phyloP scores from a whole-genome alignment of 1,140 invertebrate species.

The Philopotamus ludificatus region DNA sequence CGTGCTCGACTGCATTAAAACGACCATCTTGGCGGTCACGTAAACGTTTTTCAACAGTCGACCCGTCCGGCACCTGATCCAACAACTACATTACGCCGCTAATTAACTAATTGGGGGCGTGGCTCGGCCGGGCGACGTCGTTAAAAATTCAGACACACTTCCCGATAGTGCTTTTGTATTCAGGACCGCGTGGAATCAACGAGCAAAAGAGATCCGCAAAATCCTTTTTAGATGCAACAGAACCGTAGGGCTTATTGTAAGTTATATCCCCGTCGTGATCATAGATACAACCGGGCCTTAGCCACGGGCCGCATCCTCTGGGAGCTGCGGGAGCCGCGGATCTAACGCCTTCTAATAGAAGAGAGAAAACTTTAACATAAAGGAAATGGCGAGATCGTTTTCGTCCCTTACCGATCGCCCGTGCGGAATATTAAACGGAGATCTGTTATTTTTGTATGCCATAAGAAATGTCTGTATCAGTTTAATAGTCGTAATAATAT shows the following conservation, averaged over 20 bases:
- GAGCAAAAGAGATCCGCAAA: slow-evolving; percentile 22
- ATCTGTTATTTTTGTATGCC: too few species aligned
- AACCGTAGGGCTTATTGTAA: slow-evolving; percentile 26
- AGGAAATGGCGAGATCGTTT: background rate
- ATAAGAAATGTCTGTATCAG: too few species aligned
- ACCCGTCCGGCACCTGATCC: too few species aligned
- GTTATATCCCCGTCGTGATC: slow-evolving; percentile 37
- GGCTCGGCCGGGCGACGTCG: too few species aligned
- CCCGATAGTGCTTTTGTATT: too few species aligned
- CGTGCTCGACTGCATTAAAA: background rate
- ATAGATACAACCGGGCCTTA: slow-evolving; percentile 13
- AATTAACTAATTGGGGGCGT: too few species aligned
- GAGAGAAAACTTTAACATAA: background rate
- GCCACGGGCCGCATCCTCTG: background rate
- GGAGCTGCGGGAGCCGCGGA: background rate
- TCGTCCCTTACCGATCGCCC: background rate
- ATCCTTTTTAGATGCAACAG: slow-evolving; percentile 33
- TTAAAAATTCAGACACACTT: too few species aligned
- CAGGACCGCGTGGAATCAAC: background rate
- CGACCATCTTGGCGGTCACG: background rate
- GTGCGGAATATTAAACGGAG: background rate
- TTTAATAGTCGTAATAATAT: too few species aligned
- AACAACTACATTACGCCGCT: too few species aligned
- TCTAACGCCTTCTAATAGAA: background rate
- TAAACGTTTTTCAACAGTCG: too few species aligned